A percentile compares a stretch with the other conserved stretches of the same genome.
phyloP scores from a whole-genome alignment of 2,113 vertebrate genomes.

The Erythrolamprus reginae region DNA sequence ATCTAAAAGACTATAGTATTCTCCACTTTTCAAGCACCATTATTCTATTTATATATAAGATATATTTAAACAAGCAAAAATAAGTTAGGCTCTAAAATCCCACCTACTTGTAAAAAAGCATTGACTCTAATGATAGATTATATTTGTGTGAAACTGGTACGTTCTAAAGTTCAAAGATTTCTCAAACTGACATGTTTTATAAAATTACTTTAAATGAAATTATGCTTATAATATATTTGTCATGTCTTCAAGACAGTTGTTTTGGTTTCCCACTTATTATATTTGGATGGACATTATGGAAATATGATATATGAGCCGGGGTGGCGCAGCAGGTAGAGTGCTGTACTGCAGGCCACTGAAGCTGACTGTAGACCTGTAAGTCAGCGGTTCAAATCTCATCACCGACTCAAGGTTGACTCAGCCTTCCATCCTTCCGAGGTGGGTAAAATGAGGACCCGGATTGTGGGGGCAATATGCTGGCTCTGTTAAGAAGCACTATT shows the following conservation, averaged over 20 bases:
- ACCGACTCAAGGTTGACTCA: no score
- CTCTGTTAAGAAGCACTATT: no score
- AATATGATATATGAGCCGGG: no score
- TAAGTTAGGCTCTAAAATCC: neutral
- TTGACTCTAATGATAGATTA: neutral
- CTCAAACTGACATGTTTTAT: neutral
- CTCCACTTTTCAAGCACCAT: neutral
- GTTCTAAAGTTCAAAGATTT: neutral
- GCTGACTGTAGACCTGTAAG: no score
- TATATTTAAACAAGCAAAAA: neutral
- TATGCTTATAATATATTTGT: neutral
- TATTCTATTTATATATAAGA: neutral
- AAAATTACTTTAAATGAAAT: neutral
- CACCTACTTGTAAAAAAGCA: neutral
- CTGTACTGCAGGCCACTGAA: no score
- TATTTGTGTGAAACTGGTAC: neutral
- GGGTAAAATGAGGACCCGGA: no score
- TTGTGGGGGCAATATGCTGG: no score
- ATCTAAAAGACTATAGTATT: neutral
- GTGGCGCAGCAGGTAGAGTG: no score
- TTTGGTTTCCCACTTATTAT: neutral
- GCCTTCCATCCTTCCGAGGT: no score
- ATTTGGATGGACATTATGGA: neutral
- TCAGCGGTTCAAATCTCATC: no score
- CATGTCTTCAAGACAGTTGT: neutral